Conservation (phyloP, 2,113 vertebrate genomes). For the Petaurus breviceps region DNA sequence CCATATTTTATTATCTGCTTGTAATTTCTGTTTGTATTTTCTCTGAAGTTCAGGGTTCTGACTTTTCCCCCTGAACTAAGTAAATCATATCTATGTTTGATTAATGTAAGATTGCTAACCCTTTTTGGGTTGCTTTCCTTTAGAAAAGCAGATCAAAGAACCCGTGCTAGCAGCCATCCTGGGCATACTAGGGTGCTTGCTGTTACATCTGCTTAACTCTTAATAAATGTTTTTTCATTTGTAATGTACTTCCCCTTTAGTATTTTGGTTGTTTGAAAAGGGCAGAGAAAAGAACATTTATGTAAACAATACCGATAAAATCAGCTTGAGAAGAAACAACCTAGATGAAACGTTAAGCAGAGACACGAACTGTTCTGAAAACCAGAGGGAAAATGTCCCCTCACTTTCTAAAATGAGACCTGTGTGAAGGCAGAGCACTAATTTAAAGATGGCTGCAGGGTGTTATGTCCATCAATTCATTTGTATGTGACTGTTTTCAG, state of each 20-base stretch:
- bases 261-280: not conserved
- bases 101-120: too few relatives aligned
- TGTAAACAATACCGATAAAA: not conserved
- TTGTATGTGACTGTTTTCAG: not conserved
- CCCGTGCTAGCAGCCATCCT: too few relatives aligned
- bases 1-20: too few relatives aligned
- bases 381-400: not conserved
- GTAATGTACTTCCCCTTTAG: not conserved
- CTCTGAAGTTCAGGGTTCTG: too few relatives aligned
- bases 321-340: not conserved
- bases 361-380: not conserved
- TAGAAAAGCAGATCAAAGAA: too few relatives aligned
- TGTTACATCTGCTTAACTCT: not conserved
- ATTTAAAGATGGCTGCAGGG: not conserved
- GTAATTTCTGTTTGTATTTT: too few relatives aligned
- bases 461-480: not conserved
- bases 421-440: not conserved
- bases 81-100: too few relatives aligned
- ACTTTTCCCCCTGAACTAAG: too few relatives aligned
- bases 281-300: not conserved
- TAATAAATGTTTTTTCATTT: not conserved
- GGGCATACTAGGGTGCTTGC: too few relatives aligned
- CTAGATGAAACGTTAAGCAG: not conserved
- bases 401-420: not conserved
- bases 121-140: too few relatives aligned